Evolutionary conservation across 2,113 vertebrate genomes (phyloP), one percentile per base, ranked within the genome.

Genomic region (Myotis lucifugus): DNA sequence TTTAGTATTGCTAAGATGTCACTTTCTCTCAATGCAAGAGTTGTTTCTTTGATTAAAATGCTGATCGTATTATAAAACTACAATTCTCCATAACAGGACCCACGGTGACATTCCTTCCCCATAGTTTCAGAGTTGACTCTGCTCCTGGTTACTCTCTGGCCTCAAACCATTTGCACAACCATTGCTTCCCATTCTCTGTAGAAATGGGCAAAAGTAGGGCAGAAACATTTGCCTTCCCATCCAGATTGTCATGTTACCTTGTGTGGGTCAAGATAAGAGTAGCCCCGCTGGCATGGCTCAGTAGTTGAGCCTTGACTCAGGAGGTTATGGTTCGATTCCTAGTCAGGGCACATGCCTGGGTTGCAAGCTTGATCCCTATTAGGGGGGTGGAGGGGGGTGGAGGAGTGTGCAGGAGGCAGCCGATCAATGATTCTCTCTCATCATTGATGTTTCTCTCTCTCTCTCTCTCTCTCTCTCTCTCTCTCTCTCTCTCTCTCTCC

Each of bases 21-120:
- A 56, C 27, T 84, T 76, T 69, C 6, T 13, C 73, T 73, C 17
- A 69, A 2, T 10, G 32, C 1, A 17, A 78, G 27, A 70, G 48
- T 56, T 78, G 25, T 21, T 50, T 73, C 72, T 90, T 59, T 85
- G n/a, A 91, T 85, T 72, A 48, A 89, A 96, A n/a, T 69, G 12
- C 17, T 34, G 50, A 50, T 32, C 13, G 34, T 34, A 32, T n/a
- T 52, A 32, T 19, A 3, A n/a, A 46, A 46, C 25, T 52, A 10
- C 0, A 21, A 3, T 90, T 87, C 23, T 83, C 27, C 21, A 61
- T 5, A 67, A 54, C 9, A 66, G 52, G 34, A 72, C 32, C 42
- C 25, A 70, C 40, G 69, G 29, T 12, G 59, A 74, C 6, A n/a
- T 9, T 40, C 12, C 37, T 83, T 93, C 48, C 29, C 40, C 19